A percentile compares a stretch with the other conserved stretches of the same genome.
Evolutionary conservation across 2,797 vertebrate genomes (phyloP).

Genomic region (Delichon dasypus): DNA sequence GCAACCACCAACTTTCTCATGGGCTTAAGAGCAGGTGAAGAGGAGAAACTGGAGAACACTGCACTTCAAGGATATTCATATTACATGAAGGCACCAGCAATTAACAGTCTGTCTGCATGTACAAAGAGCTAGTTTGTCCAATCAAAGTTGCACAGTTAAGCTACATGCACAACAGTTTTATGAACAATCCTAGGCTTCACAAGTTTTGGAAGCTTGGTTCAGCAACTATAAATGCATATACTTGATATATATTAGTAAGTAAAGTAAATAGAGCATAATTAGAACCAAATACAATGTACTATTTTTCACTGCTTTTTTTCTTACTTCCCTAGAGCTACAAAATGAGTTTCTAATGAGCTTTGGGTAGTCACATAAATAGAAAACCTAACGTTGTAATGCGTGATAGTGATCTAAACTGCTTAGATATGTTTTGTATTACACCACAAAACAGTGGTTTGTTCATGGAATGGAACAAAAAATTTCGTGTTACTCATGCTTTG

Average conservation of each 20-base stretch:
- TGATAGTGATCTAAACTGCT: conserved; percentile 81
- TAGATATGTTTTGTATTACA: conserved; percentile 77
- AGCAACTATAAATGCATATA: conserved; percentile 65
- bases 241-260: conserved; percentile 69
- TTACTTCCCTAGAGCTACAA: conserved; percentile 71
- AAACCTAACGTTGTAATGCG: conserved; percentile 75
- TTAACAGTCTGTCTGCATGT: neutral
- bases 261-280: conserved; percentile 72
- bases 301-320: conserved; percentile 66
- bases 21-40: neutral
- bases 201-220: neutral
- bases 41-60: neutral
- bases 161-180: neutral
- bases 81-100: neutral
- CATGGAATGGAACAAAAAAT: conserved; percentile 80
- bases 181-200: conserved; percentile 27
- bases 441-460: conserved; percentile 81
- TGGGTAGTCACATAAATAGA: conserved; percentile 78
- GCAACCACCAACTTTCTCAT: neutral
- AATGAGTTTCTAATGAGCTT: conserved; percentile 77
- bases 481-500: conserved; percentile 80
- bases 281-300: conserved; percentile 65
- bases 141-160: neutral
- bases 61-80: neutral
- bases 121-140: neutral